Base-by-base conservation (phyloP, 1,140 invertebrate species). In the Portunus trituberculatus region DNA sequence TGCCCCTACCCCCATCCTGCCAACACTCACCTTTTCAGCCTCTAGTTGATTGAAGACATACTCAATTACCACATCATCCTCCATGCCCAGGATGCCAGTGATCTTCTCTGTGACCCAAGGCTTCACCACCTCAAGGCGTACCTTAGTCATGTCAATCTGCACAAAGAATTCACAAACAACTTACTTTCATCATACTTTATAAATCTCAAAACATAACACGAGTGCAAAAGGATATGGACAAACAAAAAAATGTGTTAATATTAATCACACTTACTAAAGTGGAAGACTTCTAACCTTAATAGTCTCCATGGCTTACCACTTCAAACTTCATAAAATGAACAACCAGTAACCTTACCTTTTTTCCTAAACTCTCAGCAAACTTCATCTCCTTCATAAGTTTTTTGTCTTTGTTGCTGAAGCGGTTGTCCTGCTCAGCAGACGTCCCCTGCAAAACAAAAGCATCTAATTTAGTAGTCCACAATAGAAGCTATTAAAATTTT, bases 41-140 rank as follows among this genome's bases (percentile, higher is more conserved):
- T 99, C 99, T 39, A 99, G 97, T 97, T 99, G 99, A 97, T 99
- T 99, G 97, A 99, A 99, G 95, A 99, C 99, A 98, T 99, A 99
- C 97, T 99, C 99, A 95, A 99, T 98, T 87, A 99, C 98, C 25
- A 99, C 99, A 97, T 99, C 99, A 97, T 99, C 99, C 97, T 99
- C 99, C 97, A 99, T 99, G 96, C 98, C 98, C 45, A 99, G 97
- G 76, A 99, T 98, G 97, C 99, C 98, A 0, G 99, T 99, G 52
- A 99, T 98, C 97, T 99, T 99, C 96, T 99, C 98, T 39, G 99
- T 98, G 96, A 99, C 99, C 99, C 99, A 99, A 96, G 99, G 99
- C 97, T 99, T 99, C 96, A 99, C 98, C 14, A 99, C 99, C 97
- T 99, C 99, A 96, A 99, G 97, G 97, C 99, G 99, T 46, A 99